These are phyloP conservation scores for Bombus difficillimus DNA, from an alignment of 1,140 invertebrate genomes.

Conservation along the genomic window DNA sequence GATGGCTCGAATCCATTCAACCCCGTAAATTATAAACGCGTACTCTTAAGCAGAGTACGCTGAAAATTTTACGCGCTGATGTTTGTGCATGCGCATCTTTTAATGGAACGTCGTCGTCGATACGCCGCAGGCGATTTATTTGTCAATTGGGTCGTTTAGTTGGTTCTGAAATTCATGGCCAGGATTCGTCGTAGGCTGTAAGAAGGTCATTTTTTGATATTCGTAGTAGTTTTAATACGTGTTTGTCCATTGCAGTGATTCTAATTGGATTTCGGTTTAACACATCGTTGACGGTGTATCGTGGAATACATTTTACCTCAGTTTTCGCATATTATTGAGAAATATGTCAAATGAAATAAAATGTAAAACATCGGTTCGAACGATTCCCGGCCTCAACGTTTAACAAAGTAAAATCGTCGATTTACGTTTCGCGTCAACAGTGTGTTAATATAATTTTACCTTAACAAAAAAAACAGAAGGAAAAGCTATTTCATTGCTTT, in stretches of 20 bases:
- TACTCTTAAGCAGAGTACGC: background rate
- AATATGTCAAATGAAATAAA: too few relatives aligned
- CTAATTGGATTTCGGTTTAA: too few relatives aligned
- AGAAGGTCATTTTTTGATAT: too few relatives aligned
- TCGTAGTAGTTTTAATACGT: too few relatives aligned
- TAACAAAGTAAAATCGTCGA: too few relatives aligned
- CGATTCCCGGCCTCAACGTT: too few relatives aligned
- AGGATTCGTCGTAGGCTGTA: background rate
- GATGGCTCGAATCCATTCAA: conserved; percentile 29
- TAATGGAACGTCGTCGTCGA: background rate
- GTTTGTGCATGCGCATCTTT: background rate
- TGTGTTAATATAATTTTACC: background rate
- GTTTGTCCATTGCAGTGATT: too few relatives aligned
- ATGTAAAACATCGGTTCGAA: too few relatives aligned
- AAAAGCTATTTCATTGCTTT: background rate
- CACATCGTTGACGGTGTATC: too few relatives aligned
- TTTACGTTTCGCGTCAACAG: too few relatives aligned
- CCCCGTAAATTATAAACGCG: conserved; percentile 27
- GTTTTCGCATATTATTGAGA: too few relatives aligned
- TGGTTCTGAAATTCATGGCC: background rate
- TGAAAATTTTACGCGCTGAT: background rate
- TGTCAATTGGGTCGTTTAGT: background rate
- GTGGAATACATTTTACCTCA: too few relatives aligned
- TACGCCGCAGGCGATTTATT: background rate
- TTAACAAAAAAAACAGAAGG: background rate